Conservation (phyloP, 2,113 vertebrate species). For the Platysteira castanea region DNA sequence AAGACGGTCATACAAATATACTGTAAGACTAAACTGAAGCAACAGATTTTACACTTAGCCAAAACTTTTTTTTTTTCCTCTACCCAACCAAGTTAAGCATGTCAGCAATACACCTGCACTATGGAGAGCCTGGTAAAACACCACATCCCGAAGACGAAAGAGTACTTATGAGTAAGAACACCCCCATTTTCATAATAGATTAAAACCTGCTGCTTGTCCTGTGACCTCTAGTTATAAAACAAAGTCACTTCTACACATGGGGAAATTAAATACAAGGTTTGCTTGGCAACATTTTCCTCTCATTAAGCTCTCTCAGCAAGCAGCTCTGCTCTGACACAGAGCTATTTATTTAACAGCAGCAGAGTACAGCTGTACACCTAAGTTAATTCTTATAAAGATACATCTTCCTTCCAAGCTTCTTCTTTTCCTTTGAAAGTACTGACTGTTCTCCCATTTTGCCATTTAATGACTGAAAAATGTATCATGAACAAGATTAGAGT, state of each 20-base stretch:
- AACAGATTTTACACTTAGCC: constrained; percentile 33
- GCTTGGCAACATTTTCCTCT: constrained; percentile 25
- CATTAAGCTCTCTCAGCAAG: constrained; percentile 66
- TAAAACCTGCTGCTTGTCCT: background rate
- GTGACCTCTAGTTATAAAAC: constrained; percentile 40
- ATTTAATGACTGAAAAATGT: constrained; percentile 17
- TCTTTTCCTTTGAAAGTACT: background rate
- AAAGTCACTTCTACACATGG: constrained; percentile 17
- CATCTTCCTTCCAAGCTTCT: background rate
- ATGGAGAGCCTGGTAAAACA: background rate
- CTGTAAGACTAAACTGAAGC: constrained; percentile 54
- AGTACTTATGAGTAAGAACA: background rate
- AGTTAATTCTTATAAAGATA: background rate
- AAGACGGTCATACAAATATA: constrained; percentile 56
- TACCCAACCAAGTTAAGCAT: background rate
- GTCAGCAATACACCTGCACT: background rate
- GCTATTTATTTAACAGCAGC: constrained; percentile 56
- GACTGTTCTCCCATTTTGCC: background rate
- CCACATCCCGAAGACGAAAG: background rate
- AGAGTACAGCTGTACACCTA: constrained; percentile 44
- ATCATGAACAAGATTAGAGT: background rate
- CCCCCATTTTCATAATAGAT: background rate
- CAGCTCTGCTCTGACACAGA: constrained; percentile 24
- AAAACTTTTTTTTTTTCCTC: background rate
- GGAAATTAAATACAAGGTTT: constrained; percentile 52